Evolutionary conservation across 2,888 invertebrate species (phyloP).

Genomic region (Coelopa pilipes): DNA sequence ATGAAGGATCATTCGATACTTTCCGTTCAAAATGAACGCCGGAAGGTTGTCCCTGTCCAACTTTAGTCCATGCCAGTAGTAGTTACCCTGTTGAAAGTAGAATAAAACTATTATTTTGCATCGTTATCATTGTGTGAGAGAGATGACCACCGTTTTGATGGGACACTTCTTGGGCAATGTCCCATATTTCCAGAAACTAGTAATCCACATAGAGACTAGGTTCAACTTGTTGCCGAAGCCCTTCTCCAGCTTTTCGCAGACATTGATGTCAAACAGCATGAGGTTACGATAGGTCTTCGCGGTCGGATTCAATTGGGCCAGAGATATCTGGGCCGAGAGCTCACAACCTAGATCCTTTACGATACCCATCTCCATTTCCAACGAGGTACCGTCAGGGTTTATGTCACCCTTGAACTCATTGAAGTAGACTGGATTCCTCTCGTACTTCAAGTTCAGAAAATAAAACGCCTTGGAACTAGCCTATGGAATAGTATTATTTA

Average conservation of each 20-base stretch:
- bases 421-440: too few species aligned
- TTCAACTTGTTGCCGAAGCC: not conserved
- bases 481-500: too few species aligned
- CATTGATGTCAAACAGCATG: constrained; percentile 8
- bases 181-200: constrained; percentile 18
- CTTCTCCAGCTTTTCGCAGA: constrained; percentile 4
- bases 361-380: too few species aligned
- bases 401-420: too few species aligned
- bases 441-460: too few species aligned
- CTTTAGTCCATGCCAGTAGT: constrained; percentile 27
- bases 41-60: not conserved
- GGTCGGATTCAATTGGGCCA: too few species aligned
- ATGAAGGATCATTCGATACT: not conserved
- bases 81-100: constrained; percentile 1
- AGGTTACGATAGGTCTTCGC: too few species aligned
- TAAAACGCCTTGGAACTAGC: too few species aligned
- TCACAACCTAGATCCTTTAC: too few species aligned
- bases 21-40: constrained; percentile 4
- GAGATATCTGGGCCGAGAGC: too few species aligned
- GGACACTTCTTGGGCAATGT: constrained; percentile 20
- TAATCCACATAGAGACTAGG: constrained; percentile 12
- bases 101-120: not conserved
- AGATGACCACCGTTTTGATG: not conserved
- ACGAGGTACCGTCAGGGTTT: too few species aligned
- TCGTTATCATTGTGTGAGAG: not conserved